Evolutionary conservation across 2,888 invertebrate species (phyloP), one percentile per base, ranked within the genome.

Genomic region (Fragum whitleyi): DNA sequence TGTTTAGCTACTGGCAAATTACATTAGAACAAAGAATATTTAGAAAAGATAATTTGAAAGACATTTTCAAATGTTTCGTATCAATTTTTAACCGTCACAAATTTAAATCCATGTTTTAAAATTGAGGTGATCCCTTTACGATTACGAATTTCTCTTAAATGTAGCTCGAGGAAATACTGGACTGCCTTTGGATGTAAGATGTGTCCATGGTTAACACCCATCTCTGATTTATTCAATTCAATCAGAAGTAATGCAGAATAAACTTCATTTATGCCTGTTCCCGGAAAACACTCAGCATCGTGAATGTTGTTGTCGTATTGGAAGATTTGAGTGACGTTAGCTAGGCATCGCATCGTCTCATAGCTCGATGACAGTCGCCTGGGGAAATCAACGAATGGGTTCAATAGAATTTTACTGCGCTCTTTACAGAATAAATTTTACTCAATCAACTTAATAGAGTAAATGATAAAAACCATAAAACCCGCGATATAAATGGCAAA

Each of bases 351-450:
- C 7, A 19, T 68, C 75, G 75, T 68, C 69, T 75, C 68, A 29
- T 69, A 59, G 42, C 51, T 36, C 32, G 23, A 55, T 77, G 83
- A 86, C 75, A 67, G 79, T 81, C 78, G 80, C 79, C 83, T 61
- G 42, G 86, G 86, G 86, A 86, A 86, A 86, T 86, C 77, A 86
- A 77, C 73, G 74, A 78, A 86, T 85, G 80, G 85, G 72, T 75
- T 82, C 82, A 85, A 81, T 79, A 72, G 81, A 85, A 74, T 78
- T 70, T 82, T 85, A 85, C 77, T 85, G 85, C 82, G 82, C 85
- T 82, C 85, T 82, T 82, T 77, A 79, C 79, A 36, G 82, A 75
- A 85, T 85, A 85, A 85, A 85, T 85, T 85, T 80, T 76, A 82
- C 80, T 80, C 85, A 80, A 82, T 85, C 82, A 82, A 82, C 82